Evolutionary conservation across 2,113 vertebrate species (phyloP).

Genomic region (Cairina moschata): DNA sequence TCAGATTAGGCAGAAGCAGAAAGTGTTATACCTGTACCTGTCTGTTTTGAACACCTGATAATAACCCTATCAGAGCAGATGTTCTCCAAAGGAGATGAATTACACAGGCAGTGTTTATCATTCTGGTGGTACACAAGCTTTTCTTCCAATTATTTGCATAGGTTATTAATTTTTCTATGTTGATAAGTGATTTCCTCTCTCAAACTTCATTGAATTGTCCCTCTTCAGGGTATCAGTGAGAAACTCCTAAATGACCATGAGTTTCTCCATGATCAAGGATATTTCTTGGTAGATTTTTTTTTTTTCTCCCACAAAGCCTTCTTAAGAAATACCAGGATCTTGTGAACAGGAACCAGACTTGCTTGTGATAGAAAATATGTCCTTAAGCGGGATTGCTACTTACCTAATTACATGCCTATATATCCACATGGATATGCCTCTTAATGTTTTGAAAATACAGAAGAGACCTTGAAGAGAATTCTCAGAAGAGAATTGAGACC

Average conservation of each 20-base stretch:
- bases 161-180: background rate
- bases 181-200: background rate
- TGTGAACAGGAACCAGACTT: background rate
- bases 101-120: background rate
- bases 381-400: background rate
- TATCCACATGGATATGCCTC: too few species aligned
- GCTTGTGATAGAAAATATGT: background rate
- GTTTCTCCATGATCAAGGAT: background rate
- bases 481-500: background rate
- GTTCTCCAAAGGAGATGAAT: background rate
- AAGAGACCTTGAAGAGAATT: background rate
- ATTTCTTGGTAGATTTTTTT: background rate
- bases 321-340: background rate
- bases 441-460: background rate
- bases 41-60: background rate
- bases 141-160: background rate
- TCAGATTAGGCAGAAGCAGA: background rate
- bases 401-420: too few species aligned
- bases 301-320: background rate
- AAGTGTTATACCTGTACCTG: background rate
- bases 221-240: background rate
- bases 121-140: background rate
- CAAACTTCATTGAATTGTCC: background rate
- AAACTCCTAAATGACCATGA: background rate
- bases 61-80: background rate